Conservation (phyloP, 2,888 invertebrate genomes). For the Dicyrtomina minuta region DNA sequence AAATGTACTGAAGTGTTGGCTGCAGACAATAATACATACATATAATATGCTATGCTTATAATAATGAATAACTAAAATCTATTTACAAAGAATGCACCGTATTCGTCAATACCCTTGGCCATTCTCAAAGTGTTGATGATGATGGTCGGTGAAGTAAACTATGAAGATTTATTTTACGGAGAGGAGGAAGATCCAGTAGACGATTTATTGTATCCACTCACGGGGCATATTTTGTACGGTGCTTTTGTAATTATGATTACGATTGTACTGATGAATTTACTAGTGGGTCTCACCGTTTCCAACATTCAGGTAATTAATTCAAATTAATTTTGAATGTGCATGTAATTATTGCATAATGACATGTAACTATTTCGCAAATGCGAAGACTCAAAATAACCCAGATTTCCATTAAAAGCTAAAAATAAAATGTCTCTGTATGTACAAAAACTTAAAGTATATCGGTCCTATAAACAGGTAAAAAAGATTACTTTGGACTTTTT, state of each 20-base stretch:
- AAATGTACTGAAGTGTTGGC: too few species aligned
- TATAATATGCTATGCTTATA: too few species aligned
- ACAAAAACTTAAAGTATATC: too few species aligned
- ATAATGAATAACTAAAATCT: too few species aligned
- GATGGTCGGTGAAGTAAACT: constrained; percentile 52
- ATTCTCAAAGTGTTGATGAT: constrained; percentile 52
- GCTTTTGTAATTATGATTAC: constrained; percentile 53
- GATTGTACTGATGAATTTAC: constrained; percentile 48
- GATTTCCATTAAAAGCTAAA: too few species aligned
- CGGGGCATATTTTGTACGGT: constrained; percentile 51
- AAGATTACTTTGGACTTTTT: too few species aligned
- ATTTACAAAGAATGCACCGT: constrained; percentile 53
- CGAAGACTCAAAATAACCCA: too few species aligned
- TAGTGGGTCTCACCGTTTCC: constrained; percentile 45
- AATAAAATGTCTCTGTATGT: too few species aligned
- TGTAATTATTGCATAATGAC: too few species aligned
- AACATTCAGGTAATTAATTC: constrained; percentile 48
- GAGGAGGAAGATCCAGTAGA: constrained; percentile 43
- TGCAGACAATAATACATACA: too few species aligned
- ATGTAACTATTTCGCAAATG: too few species aligned
- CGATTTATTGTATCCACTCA: constrained; percentile 42
- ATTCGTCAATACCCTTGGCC: constrained; percentile 50
- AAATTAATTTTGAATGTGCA: background rate
- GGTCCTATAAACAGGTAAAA: too few species aligned
- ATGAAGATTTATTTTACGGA: constrained; percentile 52